These are phyloP conservation scores for Rotaria magnacalcarata DNA, from an alignment of 2,888 invertebrate genomes.

Conservation along the genomic window DNA sequence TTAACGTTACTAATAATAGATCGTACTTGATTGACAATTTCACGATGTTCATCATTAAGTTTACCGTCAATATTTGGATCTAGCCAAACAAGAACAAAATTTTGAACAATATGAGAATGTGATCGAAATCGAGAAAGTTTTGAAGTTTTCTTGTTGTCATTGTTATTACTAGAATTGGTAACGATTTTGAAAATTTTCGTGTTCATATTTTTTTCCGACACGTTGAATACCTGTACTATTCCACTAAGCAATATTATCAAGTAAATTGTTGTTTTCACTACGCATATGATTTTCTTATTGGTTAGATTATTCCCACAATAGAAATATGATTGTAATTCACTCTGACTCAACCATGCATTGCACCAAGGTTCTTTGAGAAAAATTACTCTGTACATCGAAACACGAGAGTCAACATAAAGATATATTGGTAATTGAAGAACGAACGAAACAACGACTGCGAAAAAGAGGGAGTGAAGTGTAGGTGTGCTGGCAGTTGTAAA, in stretches of 20 bases:
- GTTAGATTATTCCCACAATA: neutral
- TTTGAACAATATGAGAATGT: neutral
- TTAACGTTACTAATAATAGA: neutral
- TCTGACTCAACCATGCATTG: no score
- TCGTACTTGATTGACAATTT: neutral
- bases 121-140: neutral
- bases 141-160: neutral
- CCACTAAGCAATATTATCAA: neutral
- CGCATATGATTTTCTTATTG: neutral
- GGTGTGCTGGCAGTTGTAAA: neutral
- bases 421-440: neutral
- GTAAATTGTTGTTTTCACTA: neutral
- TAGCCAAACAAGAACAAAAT: conserved; percentile 23
- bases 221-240: no score
- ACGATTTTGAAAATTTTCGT: neutral
- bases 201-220: neutral
- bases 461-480: neutral
- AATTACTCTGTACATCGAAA: neutral
- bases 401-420: neutral
- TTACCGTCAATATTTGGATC: neutral
- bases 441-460: neutral
- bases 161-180: neutral
- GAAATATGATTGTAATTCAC: no score
- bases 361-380: neutral
- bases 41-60: neutral